Conservation (phyloP, 2,888 invertebrate species). For the Cyclophora albipunctata region DNA sequence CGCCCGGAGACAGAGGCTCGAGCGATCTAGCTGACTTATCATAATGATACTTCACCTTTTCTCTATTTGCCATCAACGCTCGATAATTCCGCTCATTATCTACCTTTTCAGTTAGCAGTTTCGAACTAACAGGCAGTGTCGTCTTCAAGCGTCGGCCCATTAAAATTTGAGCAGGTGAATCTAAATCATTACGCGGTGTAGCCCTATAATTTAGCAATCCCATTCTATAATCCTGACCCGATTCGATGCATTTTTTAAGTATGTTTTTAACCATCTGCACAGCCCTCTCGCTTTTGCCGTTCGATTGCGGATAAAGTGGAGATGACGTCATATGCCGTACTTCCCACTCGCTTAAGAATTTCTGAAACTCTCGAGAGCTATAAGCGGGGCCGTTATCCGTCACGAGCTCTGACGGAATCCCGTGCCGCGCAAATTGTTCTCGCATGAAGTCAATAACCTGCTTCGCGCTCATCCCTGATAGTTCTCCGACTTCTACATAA, state of each 20-base stretch:
- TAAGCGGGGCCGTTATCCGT: slow-evolving; percentile 5
- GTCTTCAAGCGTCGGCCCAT: background rate
- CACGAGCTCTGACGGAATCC: slow-evolving; percentile 1
- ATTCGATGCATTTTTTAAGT: slow-evolving; percentile 10
- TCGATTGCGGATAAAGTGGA: slow-evolving; percentile 15
- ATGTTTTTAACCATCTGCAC: slow-evolving; percentile 19
- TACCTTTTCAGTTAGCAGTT: background rate
- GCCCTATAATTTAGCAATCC: background rate
- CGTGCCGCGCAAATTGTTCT: slow-evolving; percentile 4
- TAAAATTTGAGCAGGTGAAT: background rate
- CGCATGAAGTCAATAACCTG: background rate
- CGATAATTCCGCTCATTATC: background rate
- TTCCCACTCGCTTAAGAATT: slow-evolving; percentile 14
- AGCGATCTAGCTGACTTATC: background rate
- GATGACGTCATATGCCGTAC: slow-evolving; percentile 15
- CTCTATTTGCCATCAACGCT: background rate
- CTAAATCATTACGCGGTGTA: background rate
- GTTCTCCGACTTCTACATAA: background rate
- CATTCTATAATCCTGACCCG: slow-evolving; percentile 4
- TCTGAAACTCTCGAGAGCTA: slow-evolving; percentile 4
- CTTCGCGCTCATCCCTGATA: background rate
- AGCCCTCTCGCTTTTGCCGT: slow-evolving; percentile 16
- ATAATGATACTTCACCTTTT: background rate
- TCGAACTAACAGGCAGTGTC: background rate
- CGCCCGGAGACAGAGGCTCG: background rate